Percentiles rank a stretch among this genome's conserved stretches.
These are phyloP conservation scores for Ectropis crepuscularia DNA, from an alignment of 2,888 invertebrate genomes.

Conservation along the genomic window DNA sequence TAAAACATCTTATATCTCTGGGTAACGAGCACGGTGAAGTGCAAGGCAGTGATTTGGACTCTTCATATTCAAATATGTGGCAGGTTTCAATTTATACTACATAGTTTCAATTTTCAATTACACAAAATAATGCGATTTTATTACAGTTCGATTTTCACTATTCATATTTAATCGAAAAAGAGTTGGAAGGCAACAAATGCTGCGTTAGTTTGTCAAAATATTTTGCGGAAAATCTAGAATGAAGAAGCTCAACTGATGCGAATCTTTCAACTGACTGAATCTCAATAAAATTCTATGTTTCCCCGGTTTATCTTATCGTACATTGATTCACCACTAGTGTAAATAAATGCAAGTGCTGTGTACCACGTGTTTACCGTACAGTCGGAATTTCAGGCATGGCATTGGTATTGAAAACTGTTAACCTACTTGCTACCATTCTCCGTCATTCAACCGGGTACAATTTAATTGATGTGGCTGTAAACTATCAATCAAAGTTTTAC, in stretches of 20 bases:
- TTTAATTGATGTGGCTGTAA: constrained; percentile 78
- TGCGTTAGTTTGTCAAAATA: too few relatives aligned
- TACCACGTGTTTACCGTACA: constrained; percentile 45
- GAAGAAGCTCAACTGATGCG: neutral
- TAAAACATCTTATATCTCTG: too few relatives aligned
- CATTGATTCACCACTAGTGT: constrained; percentile 46
- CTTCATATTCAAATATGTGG: too few relatives aligned
- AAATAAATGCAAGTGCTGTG: constrained; percentile 46
- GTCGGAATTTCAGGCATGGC: constrained; percentile 44
- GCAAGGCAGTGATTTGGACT: too few relatives aligned
- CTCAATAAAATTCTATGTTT: constrained; percentile 26
- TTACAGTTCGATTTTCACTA: too few relatives aligned
- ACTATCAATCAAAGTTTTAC: constrained; percentile 81
- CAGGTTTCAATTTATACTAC: too few relatives aligned
- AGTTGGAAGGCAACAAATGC: too few relatives aligned
- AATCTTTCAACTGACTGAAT: constrained; percentile 10
- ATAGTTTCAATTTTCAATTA: too few relatives aligned
- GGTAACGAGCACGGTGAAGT: too few relatives aligned
- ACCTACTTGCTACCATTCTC: constrained; percentile 53
- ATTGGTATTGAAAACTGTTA: constrained; percentile 72
- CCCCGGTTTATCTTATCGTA: constrained; percentile 31
- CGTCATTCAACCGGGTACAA: constrained; percentile 61
- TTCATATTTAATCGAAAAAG: too few relatives aligned
- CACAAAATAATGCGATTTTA: too few relatives aligned
- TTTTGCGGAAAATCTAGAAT: too few relatives aligned